These are phyloP conservation scores for Apogon hyalosoma DNA, from an alignment of 2,797 vertebrate species.

Conservation along the genomic window DNA sequence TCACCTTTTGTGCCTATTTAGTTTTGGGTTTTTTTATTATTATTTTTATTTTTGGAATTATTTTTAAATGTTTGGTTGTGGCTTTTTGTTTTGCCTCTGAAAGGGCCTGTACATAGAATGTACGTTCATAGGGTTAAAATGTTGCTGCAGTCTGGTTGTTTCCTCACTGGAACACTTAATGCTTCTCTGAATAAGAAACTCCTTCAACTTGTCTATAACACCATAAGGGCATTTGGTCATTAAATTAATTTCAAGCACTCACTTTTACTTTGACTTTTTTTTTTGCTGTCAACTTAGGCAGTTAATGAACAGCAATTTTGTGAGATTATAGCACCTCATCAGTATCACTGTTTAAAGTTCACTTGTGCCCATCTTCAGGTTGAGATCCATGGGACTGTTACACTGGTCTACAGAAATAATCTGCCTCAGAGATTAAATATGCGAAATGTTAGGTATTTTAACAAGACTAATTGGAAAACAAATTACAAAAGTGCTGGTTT, in stretches of 20 bases:
- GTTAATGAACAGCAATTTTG: conserved; percentile 4
- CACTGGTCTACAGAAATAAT: no score
- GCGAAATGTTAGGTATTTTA: no score
- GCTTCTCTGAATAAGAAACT: conserved; percentile 40
- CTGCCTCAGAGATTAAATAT: no score
- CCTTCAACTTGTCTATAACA: conserved; percentile 41
- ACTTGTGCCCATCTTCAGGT: no score
- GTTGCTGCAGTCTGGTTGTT: conserved; percentile 29
- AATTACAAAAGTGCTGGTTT: no score
- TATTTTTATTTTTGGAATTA: conserved; percentile 54
- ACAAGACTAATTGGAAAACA: no score
- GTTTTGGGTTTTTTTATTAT: conserved; percentile 69
- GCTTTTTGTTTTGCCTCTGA: conserved; percentile 12
- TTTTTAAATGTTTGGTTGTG: conserved; percentile 62
- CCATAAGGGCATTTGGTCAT: conserved; percentile 25
- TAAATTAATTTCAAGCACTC: conserved; percentile 39
- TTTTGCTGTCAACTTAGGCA: conserved; percentile 15
- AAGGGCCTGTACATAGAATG: background rate
- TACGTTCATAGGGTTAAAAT: conserved; percentile 27
- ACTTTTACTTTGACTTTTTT: conserved; percentile 29
- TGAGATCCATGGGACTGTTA: conserved; percentile 4
- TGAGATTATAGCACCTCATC: conserved; percentile 8
- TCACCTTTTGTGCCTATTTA: conserved; percentile 70
- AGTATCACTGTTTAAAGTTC: no score
- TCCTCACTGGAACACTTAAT: conserved; percentile 15